phyloP scores from a whole-genome alignment of 2,797 vertebrate species.

The Anabacerthia variegaticeps region DNA sequence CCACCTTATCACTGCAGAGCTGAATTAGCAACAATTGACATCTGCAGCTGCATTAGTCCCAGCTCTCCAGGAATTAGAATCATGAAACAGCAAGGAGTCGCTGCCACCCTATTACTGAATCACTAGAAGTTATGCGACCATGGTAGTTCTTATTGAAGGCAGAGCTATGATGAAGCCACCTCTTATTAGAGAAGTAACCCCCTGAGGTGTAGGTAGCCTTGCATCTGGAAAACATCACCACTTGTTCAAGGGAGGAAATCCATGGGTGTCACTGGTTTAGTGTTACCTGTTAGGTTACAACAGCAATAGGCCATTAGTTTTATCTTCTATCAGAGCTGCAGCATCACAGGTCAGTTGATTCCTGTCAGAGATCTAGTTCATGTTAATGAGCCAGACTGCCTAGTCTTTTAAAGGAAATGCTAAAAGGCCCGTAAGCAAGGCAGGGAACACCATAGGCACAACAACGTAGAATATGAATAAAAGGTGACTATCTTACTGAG shows the following conservation, averaged over 20 bases:
- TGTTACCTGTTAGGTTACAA: not conserved
- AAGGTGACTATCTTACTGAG: not conserved
- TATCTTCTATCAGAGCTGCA: not conserved
- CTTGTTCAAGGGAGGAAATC: not conserved
- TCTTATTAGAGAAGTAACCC: not conserved
- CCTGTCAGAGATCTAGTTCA: not conserved
- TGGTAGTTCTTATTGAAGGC: not conserved
- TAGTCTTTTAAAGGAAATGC: not conserved
- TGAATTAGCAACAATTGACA: constrained; percentile 22
- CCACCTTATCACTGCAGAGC: not conserved
- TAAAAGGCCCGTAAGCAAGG: not conserved
- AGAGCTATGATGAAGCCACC: not conserved
- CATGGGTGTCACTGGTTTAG: not conserved
- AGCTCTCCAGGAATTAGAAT: constrained; percentile 44
- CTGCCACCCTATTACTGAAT: not conserved
- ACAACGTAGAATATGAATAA: not conserved
- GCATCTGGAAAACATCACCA: not conserved
- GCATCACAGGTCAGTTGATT: not conserved
- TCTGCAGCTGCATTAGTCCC: constrained; percentile 21
- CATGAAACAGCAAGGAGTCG: fast-evolving
- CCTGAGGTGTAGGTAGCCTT: not conserved
- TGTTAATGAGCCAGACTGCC: not conserved
- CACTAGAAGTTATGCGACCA: not conserved
- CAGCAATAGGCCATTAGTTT: not conserved
- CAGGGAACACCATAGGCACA: not conserved